phyloP scores from a whole-genome alignment of 2,113 vertebrate species.

The human (Homo sapiens) region DNA sequence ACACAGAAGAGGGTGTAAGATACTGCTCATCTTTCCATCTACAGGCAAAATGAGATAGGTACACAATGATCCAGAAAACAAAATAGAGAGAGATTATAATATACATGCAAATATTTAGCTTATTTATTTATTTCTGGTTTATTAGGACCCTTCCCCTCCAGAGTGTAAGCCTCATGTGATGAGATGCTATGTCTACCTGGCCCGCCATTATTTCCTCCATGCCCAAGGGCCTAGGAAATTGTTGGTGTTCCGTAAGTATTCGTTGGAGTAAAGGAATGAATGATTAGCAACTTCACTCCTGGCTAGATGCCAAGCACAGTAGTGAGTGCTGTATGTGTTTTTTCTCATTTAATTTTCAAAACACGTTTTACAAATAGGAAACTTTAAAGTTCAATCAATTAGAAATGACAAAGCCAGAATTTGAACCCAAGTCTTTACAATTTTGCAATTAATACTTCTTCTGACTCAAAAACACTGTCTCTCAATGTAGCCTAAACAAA shows the following conservation, averaged over 20 bases:
- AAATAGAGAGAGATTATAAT: background rate
- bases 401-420: background rate
- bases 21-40: background rate
- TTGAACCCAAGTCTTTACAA: background rate
- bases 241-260: background rate
- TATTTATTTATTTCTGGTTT: background rate
- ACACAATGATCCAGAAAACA: background rate
- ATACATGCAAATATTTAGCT: background rate
- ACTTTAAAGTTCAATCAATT: background rate
- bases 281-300: background rate
- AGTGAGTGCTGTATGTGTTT: background rate
- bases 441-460: background rate
- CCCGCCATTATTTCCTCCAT: background rate
- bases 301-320: background rate
- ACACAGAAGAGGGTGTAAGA: background rate
- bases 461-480: background rate
- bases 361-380: background rate
- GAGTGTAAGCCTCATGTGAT: background rate
- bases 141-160: background rate
- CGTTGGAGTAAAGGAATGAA: background rate
- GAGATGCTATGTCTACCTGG: background rate
- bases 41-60: background rate
- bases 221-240: background rate
- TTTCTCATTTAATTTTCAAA: conserved; percentile 30
- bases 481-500: background rate